A percentile compares a stretch with the other conserved stretches of the same genome.
phyloP scores from a whole-genome alignment of 2,797 vertebrate species.

The Ctenosaura bakeri region DNA sequence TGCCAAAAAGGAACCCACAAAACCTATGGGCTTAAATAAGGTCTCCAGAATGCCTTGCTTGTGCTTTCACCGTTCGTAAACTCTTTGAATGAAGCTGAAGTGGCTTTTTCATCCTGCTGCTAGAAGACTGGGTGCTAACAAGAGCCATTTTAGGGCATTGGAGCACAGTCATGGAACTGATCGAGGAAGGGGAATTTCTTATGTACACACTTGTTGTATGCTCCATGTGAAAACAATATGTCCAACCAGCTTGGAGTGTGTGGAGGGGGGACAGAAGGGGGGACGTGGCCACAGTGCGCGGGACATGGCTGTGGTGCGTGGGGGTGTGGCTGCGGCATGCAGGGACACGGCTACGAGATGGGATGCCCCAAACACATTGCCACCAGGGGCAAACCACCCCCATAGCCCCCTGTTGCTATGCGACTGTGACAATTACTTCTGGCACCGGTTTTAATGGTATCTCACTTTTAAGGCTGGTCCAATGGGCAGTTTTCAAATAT shows the following conservation, averaged over 20 bases:
- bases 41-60: slow-evolving; percentile 31
- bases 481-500: no score
- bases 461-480: background rate
- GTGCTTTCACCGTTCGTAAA: slow-evolving; percentile 70
- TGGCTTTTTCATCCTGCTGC: slow-evolving; percentile 61
- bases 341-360: no score
- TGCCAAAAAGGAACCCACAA: slow-evolving; percentile 74
- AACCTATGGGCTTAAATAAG: slow-evolving; percentile 73
- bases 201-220: slow-evolving; percentile 24
- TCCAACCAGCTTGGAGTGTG: no score
- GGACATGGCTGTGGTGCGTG: no score
- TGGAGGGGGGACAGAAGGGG: no score
- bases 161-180: slow-evolving; percentile 41
- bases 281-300: no score
- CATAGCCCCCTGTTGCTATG: no score
- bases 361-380: no score
- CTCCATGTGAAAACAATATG: background rate
- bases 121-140: slow-evolving; percentile 62
- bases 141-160: slow-evolving; percentile 64
- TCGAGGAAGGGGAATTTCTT: slow-evolving; percentile 55
- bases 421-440: background rate
- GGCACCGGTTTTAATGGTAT: background rate
- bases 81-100: slow-evolving; percentile 64
- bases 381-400: no score
- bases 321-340: no score